Base-by-base conservation (phyloP, 2,797 vertebrate species). In the Heteromormyrus szaboi region DNA sequence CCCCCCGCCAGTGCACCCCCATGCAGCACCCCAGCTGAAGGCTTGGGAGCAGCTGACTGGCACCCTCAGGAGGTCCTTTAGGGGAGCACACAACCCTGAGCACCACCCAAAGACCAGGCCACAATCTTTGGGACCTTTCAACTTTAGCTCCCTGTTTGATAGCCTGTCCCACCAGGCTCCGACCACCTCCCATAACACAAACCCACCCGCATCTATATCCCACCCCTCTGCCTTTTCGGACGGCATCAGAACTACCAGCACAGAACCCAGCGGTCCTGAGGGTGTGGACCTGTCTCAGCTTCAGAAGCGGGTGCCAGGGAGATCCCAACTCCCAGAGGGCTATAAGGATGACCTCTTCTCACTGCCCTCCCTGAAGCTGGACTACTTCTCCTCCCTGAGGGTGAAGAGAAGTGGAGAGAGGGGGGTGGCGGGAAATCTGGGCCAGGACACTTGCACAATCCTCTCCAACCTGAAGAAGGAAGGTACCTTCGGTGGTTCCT, bases 311-410 rank as follows among this genome's bases (percentile, higher is more conserved):
- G 94, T 96, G 83, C 93, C 95, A 3, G 88, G 96, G 87, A 46
- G 88, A 81, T 85, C 86, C 0, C 92, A 92, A 50, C 92, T 93
- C 0, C 89, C 87, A 4, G 91, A 90, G 4, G 86, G 88, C 56
- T 92, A 93, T 85, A 89, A 91, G 17, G 93, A 95, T 2, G 93
- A 95, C 87, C 44, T 91, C 83, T 89, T 88, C 0, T 89, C 92
- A 0, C 76, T 92, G 88, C 53, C 89, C 90, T 0, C 93, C 53
- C 92, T 92, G 88, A 96, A 91, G 87, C 65, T 94, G 11, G 92
- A 93, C 22, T 88, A 96, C 22, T 96, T 96, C 92, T 96, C 97
- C 6, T 96, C 97, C 9, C 89, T 96, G 89, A 94, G 96, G 91
- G 91, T 96, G 87, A 96, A 91, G 91, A 95, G 93, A 92, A 93